Evolutionary conservation across 1,140 invertebrate genomes (phyloP), one percentile per base, ranked within the genome.

Genomic region (Drosophila miranda): DNA sequence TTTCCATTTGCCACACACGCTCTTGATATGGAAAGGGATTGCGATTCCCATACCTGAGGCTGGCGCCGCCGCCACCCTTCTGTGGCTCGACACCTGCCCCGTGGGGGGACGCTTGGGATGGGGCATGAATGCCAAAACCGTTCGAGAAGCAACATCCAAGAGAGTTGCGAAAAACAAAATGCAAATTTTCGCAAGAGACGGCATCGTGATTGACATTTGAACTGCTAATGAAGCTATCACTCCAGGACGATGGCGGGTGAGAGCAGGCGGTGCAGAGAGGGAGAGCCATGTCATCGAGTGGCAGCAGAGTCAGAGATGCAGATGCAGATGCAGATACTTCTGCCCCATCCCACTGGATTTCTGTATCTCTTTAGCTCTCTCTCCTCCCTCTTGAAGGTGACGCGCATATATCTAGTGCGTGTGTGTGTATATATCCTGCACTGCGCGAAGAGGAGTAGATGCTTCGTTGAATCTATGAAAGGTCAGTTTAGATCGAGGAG

Each of bases 211-310:
- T 75, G 73, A 75, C 73, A 75, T 75, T 75, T 75, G 73, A 75
- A 75, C 73, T 75, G 73, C 73, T 75, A 75, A 75, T 75, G 73
- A 75, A 75, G 73, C 71, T 67, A 75, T 75, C 73, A 75, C 62
- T 75, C 71, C 34, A 13, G 34, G 34, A 4, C 34, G 34, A 51
- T 67, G 61, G 61, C 14, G 23, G 6, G 41, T 19, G 28, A 41
- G 23, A 7, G 9, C 26, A 11, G 50, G 44, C 30, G 59, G 44
- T 9, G 4, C 8, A 16, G 51, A 9, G 38, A 43, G 28, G 66
- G 28, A 44, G 67, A 26, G 41, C 42, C 34, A 3, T 72, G 69
- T 62, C 68, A 63, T 72, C 67, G 30, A 53, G 56, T 72, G 57
- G 41, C 30, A 52, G 34, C 34, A 38, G 34, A 38, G 34, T 13